Evolutionary conservation across 2,797 vertebrate genomes (phyloP).

Genomic region (Peromyscus nudipes): DNA sequence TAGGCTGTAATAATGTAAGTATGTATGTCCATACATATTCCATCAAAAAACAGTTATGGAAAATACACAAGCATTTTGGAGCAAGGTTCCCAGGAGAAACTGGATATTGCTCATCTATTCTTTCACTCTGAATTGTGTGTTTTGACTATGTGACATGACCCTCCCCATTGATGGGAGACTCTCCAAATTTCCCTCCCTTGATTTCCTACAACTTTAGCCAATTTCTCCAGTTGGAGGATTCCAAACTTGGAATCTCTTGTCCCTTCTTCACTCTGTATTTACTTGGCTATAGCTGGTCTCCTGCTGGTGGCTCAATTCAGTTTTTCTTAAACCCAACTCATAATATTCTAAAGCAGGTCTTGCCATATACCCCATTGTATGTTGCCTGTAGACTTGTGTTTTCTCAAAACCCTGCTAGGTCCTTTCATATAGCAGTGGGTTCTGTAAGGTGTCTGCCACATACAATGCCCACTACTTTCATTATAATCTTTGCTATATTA

Average conservation of each 20-base stretch:
- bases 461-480: neutral
- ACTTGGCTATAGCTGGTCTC: neutral
- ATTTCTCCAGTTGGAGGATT: constrained; percentile 7
- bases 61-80: neutral
- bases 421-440: neutral
- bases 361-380: neutral
- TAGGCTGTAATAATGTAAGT: neutral
- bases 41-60: constrained; percentile 5
- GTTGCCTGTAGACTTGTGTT: neutral
- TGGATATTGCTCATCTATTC: neutral
- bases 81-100: neutral
- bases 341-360: neutral
- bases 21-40: neutral
- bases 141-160: constrained; percentile 1
- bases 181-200: neutral
- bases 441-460: neutral
- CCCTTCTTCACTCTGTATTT: constrained; percentile 51
- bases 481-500: neutral
- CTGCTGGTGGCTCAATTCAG: constrained; percentile 29
- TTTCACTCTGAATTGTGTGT: constrained; percentile 2
- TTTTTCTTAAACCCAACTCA: neutral
- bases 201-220: constrained; percentile 9
- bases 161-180: neutral
- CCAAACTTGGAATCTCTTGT: constrained; percentile 28
- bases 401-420: neutral